A percentile compares a stretch with the other conserved stretches of the same genome.
phyloP scores from a whole-genome alignment of 2,888 invertebrate genomes.

The Podabrus alpinus region DNA sequence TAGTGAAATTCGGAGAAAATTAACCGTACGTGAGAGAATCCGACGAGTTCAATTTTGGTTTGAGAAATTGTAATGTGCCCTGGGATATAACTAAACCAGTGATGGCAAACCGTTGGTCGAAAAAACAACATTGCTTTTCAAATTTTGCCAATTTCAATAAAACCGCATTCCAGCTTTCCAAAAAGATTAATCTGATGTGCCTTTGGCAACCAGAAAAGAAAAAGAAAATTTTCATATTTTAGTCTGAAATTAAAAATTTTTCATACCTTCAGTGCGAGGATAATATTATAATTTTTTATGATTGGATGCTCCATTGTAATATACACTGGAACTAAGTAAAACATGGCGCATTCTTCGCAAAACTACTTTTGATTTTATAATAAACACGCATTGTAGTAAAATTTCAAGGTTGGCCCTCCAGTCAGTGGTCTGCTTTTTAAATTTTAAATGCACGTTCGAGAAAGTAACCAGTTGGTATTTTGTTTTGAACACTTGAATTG shows the following conservation, averaged over 20 bases:
- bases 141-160: background rate
- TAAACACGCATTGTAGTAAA: background rate
- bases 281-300: background rate
- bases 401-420: background rate
- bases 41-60: background rate
- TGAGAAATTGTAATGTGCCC: background rate
- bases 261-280: background rate
- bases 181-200: background rate
- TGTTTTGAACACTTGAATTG: background rate
- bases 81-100: background rate
- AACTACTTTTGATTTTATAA: background rate
- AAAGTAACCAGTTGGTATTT: background rate
- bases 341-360: background rate
- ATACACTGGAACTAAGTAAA: background rate
- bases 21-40: background rate
- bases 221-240: background rate
- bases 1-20: background rate
- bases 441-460: background rate
- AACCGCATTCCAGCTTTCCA: background rate
- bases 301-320: background rate
- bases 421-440: background rate
- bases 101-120: background rate
- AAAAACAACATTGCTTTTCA: background rate
- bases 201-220: background rate
- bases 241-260: background rate